Evolutionary conservation across 2,797 vertebrate species (phyloP).

Genomic region (Pangasius macronema): DNA sequence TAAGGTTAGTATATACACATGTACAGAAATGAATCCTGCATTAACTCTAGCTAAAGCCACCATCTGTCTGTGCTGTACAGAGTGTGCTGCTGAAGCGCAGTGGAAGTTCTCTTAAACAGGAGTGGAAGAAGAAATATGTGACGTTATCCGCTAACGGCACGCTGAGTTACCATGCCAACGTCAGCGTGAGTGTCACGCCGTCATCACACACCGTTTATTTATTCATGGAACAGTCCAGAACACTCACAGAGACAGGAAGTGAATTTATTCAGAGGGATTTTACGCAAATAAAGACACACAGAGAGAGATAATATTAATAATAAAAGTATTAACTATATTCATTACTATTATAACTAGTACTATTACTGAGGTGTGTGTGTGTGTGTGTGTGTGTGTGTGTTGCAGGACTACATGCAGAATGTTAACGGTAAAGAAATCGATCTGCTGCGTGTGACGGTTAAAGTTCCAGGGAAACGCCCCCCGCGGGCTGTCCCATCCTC

Average conservation of each 20-base stretch:
- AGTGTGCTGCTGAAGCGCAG: conserved; percentile 91
- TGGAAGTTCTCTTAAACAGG: conserved; percentile 95
- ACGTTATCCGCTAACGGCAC: conserved; percentile 90
- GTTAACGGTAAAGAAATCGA: conserved; percentile 93
- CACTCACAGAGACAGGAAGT: background rate
- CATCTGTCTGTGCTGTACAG: conserved; percentile 63
- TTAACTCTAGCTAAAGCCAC: background rate
- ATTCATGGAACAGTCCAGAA: background rate
- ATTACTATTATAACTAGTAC: background rate
- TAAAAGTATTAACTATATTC: background rate
- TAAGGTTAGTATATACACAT: background rate
- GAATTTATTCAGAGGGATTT: background rate
- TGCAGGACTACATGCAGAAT: conserved; percentile 90
- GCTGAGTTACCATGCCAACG: conserved; percentile 90
- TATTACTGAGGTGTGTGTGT: background rate
- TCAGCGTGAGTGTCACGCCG: conserved; percentile 81
- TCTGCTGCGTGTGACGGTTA: conserved; percentile 93
- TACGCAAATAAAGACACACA: background rate
- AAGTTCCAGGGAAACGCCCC: conserved; percentile 93
- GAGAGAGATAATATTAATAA: background rate
- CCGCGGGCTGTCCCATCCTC: conserved; percentile 86
- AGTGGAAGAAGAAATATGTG: conserved; percentile 98
- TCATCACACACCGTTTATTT: background rate
- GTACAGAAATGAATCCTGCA: background rate
- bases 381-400: conserved; percentile 4